Evolutionary conservation across 2,113 vertebrate species (phyloP), one percentile per base, ranked within the genome.

Genomic region (Trinectes maculatus): DNA sequence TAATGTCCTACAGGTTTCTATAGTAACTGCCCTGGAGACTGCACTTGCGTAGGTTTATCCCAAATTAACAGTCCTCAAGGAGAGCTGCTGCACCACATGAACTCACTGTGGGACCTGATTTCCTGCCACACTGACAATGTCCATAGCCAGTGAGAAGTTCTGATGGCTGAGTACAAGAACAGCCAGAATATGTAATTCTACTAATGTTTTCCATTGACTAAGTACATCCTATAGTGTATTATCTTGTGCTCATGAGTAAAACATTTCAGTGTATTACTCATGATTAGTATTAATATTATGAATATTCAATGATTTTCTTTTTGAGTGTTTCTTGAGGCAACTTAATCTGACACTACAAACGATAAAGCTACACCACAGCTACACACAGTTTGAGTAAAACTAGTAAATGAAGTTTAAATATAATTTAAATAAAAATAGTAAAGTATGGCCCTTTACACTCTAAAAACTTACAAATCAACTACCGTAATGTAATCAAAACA

Each of bases 11-110:
- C 77, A 89, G 83, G 86, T 93, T 89, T 87, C 92, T 88, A 91
- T 91, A 87, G 91, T 79, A 92, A 94, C 92, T 42, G 74, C 85
- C 88, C 84, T 85, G 80, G 92, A 90, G 89, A 70, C 22, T 13
- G 82, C 74, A 13, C 82, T 89, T 91, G 84, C 85, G 75, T 71
- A 85, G 80, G 72, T 85, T 88, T 71, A 74, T 59, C 42, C 49
- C 73, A 85, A 87, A 74, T 82, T 79, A 70, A 69, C 26, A 82
- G 67, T 82, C 83, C 87, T 81, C 71, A 68, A 81, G 82, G 81
- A 81, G 76, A 67, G 67, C 78, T 84, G 84, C 62, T 77, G 34
- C 71, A 73, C 79, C 64, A 43, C 25, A 26, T 25, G 44, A 3
- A 7, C 16, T 47, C 2, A 10, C 59, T 31, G 16, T 62, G 55